A percentile compares a stretch with the other conserved stretches of the same genome.
phyloP scores from a whole-genome alignment of 2,888 invertebrate genomes.

The Ichneumon xanthorius region DNA sequence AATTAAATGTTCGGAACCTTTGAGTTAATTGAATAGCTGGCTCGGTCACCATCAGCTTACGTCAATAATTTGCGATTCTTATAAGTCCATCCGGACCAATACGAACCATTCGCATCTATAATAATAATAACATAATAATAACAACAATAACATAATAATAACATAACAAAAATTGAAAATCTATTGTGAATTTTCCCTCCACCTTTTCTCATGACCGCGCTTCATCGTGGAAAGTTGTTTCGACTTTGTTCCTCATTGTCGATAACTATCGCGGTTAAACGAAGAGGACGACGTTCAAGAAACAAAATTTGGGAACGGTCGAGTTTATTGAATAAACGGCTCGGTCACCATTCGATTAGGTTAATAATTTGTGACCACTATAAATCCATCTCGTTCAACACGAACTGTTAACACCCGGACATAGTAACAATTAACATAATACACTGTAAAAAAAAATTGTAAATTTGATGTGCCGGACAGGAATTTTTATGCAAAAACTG shows the following conservation, averaged over 20 bases:
- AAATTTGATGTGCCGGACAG: no score
- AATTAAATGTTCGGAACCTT: neutral
- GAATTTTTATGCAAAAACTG: no score
- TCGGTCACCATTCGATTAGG: neutral
- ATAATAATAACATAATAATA: no score
- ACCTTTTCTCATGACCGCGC: neutral
- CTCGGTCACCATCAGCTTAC: neutral
- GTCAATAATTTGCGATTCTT: no score
- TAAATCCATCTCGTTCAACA: neutral
- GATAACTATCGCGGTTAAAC: constrained; percentile 7
- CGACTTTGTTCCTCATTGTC: neutral
- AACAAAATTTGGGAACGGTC: neutral
- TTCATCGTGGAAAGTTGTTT: neutral
- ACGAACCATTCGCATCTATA: no score
- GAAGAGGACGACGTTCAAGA: neutral
- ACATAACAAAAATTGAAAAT: neutral
- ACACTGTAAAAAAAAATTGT: no score
- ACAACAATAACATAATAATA: neutral
- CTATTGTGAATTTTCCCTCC: neutral
- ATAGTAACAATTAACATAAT: no score
- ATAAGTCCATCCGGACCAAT: no score
- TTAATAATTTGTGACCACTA: neutral
- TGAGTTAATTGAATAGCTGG: constrained; percentile 29
- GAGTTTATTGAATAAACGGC: constrained; percentile 31
- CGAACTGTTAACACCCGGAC: neutral